Evolutionary conservation across 92 coral and sea anemone species (phyloP).

Genomic region (Meandrina meandrites): DNA sequence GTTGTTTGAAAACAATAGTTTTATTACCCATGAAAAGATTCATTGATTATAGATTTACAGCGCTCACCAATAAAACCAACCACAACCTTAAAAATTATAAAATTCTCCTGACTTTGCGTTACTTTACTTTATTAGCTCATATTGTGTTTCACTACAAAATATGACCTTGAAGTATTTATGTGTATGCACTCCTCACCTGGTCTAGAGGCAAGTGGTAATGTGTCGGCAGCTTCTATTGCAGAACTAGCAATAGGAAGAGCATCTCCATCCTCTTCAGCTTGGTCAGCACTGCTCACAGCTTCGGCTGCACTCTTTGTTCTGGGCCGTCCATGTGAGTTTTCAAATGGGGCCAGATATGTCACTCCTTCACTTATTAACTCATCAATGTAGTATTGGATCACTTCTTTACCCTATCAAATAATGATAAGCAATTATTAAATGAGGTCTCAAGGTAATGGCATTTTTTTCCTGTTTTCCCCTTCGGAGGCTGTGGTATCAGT

Average conservation of each 20-base stretch:
- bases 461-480: not conserved
- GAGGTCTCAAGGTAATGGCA: not conserved
- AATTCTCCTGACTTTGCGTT: too few relatives aligned
- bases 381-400: constrained; percentile 93
- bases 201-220: constrained; percentile 22
- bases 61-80: too few relatives aligned
- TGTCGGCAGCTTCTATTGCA: constrained; percentile 62
- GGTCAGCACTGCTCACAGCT: constrained; percentile 31
- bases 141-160: not conserved
- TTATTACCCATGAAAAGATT: too few relatives aligned
- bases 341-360: constrained; percentile 78
- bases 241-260: constrained; percentile 75
- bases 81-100: too few relatives aligned
- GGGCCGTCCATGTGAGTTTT: constrained; percentile 84
- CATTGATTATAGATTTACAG: too few relatives aligned
- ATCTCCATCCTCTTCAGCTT: constrained; percentile 50
- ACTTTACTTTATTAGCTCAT: too few relatives aligned
- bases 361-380: constrained; percentile 87
- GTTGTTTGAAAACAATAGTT: too few relatives aligned
- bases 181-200: constrained; percentile 12
- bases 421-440: not conserved
- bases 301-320: constrained; percentile 86
- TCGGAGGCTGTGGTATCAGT: not conserved
- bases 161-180: not conserved
- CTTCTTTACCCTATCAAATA: constrained; percentile 87